phyloP scores from a whole-genome alignment of 2,113 vertebrate genomes.

The Melanerpes aurifrons region DNA sequence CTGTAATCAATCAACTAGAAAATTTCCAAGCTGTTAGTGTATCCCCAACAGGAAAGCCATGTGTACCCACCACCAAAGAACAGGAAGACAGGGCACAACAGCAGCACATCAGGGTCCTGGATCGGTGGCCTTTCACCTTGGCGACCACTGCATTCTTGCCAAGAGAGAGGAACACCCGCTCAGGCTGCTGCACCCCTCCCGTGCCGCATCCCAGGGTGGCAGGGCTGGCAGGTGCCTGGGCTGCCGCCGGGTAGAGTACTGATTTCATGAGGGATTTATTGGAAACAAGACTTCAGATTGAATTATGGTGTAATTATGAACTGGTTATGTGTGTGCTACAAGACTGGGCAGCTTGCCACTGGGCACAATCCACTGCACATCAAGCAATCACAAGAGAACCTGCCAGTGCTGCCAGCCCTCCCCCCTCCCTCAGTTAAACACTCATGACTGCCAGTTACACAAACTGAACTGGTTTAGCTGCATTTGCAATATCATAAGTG shows the following conservation, averaged over 20 bases:
- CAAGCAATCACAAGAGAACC: constrained; percentile 24
- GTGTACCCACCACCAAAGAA: background rate
- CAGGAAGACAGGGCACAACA: constrained; percentile 28
- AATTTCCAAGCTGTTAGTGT: background rate
- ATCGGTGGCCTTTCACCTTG: constrained; percentile 13
- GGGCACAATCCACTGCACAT: constrained; percentile 49
- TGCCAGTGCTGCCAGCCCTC: constrained; percentile 35
- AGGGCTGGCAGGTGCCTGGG: background rate
- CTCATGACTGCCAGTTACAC: constrained; percentile 53
- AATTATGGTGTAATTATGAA: constrained; percentile 80
- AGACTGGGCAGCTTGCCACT: constrained; percentile 72
- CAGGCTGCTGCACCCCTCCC: background rate
- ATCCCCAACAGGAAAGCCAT: constrained; percentile 25
- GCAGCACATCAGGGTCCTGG: background rate
- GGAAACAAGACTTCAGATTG: constrained; percentile 74
- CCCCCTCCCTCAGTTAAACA: constrained; percentile 61
- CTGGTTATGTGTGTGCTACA: constrained; percentile 56
- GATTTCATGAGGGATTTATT: constrained; percentile 75
- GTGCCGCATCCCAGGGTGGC: background rate
- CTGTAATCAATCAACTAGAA: background rate
- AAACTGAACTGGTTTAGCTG: constrained; percentile 66
- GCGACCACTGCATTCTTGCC: background rate
- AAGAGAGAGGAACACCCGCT: background rate
- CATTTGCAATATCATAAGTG: constrained; percentile 70
- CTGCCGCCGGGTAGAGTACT: constrained; percentile 30